Conservation (phyloP, 53 echinoderm and acorn worm species). For the Hippasteria phrygiana region DNA sequence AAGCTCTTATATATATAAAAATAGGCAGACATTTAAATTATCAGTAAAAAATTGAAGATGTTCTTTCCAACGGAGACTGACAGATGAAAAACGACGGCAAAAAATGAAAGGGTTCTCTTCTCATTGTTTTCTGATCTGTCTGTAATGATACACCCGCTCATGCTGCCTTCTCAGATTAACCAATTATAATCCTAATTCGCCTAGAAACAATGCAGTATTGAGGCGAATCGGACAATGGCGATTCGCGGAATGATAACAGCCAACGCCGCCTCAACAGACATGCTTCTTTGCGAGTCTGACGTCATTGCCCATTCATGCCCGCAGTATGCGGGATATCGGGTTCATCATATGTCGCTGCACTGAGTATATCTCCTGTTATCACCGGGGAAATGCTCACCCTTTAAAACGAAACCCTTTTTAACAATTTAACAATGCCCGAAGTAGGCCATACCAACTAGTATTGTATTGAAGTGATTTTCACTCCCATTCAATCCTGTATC, state of each 20-base stretch:
- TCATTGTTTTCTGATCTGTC: not conserved
- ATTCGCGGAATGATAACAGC: constrained; percentile 26
- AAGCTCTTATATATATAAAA: no score
- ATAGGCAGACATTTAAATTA: no score
- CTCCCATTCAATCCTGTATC: no score
- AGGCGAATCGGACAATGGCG: constrained; percentile 39
- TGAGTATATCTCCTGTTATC: not conserved
- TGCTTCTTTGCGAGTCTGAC: not conserved
- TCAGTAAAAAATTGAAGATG: no score
- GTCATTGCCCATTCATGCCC: constrained; percentile 13
- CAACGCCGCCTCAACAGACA: not conserved
- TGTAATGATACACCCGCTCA: not conserved
- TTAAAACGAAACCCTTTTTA: not conserved
- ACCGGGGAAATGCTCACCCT: not conserved
- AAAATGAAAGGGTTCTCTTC: no score
- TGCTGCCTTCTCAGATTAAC: not conserved
- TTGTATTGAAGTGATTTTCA: no score
- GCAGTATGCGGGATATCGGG: not conserved
- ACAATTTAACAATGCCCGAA: not conserved
- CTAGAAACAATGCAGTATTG: constrained; percentile 4
- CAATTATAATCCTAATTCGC: not conserved
- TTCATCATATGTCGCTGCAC: not conserved
- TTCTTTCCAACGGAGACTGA: no score
- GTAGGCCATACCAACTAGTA: not conserved
- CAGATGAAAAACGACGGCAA: no score